phyloP scores from a whole-genome alignment of 2,888 invertebrate genomes.

The Dermolepida albohirtum region DNA sequence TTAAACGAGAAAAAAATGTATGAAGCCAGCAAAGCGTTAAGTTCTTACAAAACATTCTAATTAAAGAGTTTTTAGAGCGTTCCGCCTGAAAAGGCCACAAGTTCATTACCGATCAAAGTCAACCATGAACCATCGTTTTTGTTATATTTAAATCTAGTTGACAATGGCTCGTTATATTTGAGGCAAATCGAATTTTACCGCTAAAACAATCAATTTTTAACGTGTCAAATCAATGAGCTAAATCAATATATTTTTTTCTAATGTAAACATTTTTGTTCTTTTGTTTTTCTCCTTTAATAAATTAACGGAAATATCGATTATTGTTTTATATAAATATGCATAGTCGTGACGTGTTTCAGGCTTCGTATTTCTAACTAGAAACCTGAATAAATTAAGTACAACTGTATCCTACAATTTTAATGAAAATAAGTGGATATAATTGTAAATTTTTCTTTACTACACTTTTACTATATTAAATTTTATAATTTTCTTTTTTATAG shows the following conservation, averaged over 20 bases:
- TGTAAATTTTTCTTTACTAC: too few relatives aligned
- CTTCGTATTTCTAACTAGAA: too few relatives aligned
- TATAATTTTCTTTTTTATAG: too few relatives aligned
- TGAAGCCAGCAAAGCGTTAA: conserved; percentile 46
- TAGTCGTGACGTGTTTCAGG: too few relatives aligned
- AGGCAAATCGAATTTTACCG: conserved; percentile 60
- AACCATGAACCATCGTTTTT: conserved; percentile 53
- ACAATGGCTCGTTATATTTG: conserved; percentile 60
- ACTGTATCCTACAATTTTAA: too few relatives aligned
- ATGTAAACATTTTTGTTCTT: too few relatives aligned
- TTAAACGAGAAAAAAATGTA: conserved; percentile 4
- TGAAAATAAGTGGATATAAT: too few relatives aligned
- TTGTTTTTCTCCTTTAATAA: too few relatives aligned
- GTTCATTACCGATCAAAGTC: conserved; percentile 61
- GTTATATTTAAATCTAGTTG: conserved; percentile 52
- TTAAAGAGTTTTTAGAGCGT: conserved; percentile 62
- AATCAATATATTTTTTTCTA: conserved; percentile 54
- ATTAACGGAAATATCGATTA: too few relatives aligned
- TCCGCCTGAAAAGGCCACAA: conserved; percentile 59
- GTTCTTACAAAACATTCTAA: conserved; percentile 56
- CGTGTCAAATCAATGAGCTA: conserved; percentile 61
- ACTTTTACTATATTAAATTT: too few relatives aligned
- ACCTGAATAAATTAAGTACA: too few relatives aligned
- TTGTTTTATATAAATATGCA: too few relatives aligned
- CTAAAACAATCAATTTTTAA: conserved; percentile 62